phyloP scores from a whole-genome alignment of 2,888 invertebrate species.

The Stenichneumon culpator region DNA sequence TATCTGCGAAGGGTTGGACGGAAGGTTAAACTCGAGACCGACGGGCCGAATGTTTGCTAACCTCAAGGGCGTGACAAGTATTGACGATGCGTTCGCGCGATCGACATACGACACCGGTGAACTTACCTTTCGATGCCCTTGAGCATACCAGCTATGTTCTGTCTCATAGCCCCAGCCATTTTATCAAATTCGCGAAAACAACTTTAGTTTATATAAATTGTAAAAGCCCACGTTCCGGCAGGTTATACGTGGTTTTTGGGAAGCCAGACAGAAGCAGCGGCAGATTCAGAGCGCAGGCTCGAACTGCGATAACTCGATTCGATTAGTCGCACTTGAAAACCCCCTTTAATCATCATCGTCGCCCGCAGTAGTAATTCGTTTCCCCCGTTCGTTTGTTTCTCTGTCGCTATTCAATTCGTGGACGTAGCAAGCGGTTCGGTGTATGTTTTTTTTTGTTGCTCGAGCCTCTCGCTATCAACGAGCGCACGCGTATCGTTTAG shows the following conservation, averaged over 20 bases:
- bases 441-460: constrained; percentile 28
- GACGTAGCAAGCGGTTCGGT: constrained; percentile 7
- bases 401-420: neutral
- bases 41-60: constrained; percentile 5
- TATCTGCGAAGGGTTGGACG: constrained; percentile 88
- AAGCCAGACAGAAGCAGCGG: neutral
- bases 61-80: constrained; percentile 39
- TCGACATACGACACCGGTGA: neutral
- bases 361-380: neutral
- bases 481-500: constrained; percentile 63
- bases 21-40: neutral
- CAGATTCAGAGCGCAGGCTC: neutral
- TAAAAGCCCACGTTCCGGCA: constrained; percentile 49
- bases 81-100: neutral
- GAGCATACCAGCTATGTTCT: constrained; percentile 94
- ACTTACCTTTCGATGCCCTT: constrained; percentile 96
- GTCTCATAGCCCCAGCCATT: constrained; percentile 94
- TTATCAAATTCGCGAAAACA: constrained; percentile 67
- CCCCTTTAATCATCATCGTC: neutral
- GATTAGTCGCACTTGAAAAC: neutral
- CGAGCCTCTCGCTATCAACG: constrained; percentile 18
- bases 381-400: constrained; percentile 4
- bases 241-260: constrained; percentile 1
- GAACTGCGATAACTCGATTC: neutral
- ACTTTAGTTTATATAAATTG: constrained; percentile 26